Evolutionary conservation across 2,797 vertebrate species (phyloP).

Genomic region (Pyrocephalus nanus): DNA sequence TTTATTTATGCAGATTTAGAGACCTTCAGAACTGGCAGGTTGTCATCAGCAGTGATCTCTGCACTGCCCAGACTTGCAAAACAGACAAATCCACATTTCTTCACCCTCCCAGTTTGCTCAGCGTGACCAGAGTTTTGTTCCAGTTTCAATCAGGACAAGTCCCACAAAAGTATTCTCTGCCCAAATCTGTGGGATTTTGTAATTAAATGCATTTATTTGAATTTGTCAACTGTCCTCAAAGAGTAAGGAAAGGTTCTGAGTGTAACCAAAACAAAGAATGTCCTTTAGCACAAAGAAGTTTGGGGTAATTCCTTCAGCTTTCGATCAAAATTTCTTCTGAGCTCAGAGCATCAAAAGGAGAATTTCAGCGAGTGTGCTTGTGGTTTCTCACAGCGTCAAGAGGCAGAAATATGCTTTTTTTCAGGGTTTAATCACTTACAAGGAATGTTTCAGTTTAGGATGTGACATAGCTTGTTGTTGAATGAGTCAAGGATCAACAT

Average conservation of each 20-base stretch:
- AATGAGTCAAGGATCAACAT: conserved; percentile 35
- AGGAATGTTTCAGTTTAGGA: conserved; percentile 34
- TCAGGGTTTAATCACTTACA: conserved; percentile 59
- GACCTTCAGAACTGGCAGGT: neutral
- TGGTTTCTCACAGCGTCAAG: conserved; percentile 16
- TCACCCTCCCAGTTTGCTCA: neutral
- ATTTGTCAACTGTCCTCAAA: neutral
- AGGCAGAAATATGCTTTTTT: neutral
- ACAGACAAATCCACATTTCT: neutral
- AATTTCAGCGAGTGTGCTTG: neutral
- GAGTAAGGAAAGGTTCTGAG: neutral
- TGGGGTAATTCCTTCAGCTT: neutral
- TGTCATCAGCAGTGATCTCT: neutral
- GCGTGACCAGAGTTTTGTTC: neutral
- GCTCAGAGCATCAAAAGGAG: conserved; percentile 26
- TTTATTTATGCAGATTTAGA: neutral
- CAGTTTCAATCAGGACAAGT: neutral
- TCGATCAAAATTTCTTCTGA: neutral
- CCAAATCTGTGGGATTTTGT: neutral
- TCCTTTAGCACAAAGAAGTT: neutral
- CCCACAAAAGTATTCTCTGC: neutral
- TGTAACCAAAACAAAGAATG: neutral
- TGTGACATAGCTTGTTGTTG: conserved; percentile 19
- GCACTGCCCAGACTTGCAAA: neutral
- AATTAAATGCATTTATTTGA: neutral